Conservation (phyloP, 2,888 invertebrate genomes). For the Philereme vetulata region DNA sequence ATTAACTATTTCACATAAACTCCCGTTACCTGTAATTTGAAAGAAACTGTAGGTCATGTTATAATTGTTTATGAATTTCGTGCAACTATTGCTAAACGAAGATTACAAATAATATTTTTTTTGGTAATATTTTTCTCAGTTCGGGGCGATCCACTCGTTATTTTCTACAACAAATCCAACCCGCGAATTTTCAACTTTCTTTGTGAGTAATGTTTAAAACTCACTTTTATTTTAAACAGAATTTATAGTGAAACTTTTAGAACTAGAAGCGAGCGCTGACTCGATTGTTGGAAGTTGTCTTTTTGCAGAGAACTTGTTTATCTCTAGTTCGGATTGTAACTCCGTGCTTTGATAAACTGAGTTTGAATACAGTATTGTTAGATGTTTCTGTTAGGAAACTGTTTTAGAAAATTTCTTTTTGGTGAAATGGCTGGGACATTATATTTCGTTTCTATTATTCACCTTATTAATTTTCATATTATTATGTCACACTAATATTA, state of each 20-base stretch:
- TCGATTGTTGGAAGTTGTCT: constrained; percentile 22
- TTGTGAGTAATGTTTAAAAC: constrained; percentile 2
- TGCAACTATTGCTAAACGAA: too few relatives aligned
- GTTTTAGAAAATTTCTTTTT: too few relatives aligned
- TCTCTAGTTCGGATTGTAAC: constrained; percentile 17
- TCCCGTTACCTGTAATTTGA: too few relatives aligned
- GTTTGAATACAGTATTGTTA: constrained; percentile 14
- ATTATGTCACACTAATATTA: too few relatives aligned
- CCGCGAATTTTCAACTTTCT: background rate
- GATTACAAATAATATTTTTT: too few relatives aligned
- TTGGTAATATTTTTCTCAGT: background rate
- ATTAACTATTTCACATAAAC: too few relatives aligned
- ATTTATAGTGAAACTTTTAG: constrained; percentile 19
- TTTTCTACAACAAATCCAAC: too few relatives aligned
- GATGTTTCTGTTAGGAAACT: constrained; percentile 9
- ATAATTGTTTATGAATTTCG: too few relatives aligned
- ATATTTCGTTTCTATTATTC: too few relatives aligned
- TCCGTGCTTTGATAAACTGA: constrained; percentile 17
- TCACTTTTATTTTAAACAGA: constrained; percentile 20
- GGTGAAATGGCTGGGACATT: too few relatives aligned
- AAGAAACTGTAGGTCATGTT: too few relatives aligned
- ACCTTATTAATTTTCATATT: too few relatives aligned
- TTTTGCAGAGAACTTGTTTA: constrained; percentile 22
- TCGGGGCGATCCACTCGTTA: background rate
- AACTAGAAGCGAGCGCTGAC: constrained; percentile 16